Evolutionary conservation across 2,797 vertebrate genomes (phyloP).

Genomic region (Crenichthys baileyi): DNA sequence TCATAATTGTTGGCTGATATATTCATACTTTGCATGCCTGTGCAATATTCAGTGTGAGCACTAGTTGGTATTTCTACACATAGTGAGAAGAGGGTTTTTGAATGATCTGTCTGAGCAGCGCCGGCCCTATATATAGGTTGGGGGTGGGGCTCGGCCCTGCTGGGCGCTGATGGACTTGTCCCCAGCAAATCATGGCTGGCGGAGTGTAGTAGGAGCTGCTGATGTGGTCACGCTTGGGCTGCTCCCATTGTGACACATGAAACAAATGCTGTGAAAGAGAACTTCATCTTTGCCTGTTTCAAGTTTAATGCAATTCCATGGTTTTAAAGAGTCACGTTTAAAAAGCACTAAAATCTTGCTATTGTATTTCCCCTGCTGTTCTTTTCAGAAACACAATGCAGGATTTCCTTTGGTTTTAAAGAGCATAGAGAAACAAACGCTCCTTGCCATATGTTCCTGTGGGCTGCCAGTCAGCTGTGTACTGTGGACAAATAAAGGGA

Average conservation of each 20-base stretch:
- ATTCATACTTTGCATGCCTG: not conserved
- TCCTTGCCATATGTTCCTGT: not conserved
- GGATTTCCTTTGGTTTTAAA: not conserved
- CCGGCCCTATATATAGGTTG: not conserved
- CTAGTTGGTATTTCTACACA: not conserved
- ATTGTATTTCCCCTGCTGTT: not conserved
- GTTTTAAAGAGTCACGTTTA: not conserved
- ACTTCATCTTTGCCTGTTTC: not conserved
- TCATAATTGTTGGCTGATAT: not conserved
- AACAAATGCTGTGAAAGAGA: not conserved
- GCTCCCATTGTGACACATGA: not conserved
- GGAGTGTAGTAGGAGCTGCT: not conserved
- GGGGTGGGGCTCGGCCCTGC: not conserved
- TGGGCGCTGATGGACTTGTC: not conserved
- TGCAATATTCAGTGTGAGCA: not conserved
- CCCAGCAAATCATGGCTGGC: not conserved
- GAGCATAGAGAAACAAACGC: not conserved
- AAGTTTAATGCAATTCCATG: not conserved
- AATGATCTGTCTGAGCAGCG: not conserved
- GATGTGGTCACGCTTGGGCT: not conserved
- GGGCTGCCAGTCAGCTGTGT: not conserved
- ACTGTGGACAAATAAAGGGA: not conserved
- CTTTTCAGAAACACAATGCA: not conserved
- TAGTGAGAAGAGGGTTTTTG: not conserved
- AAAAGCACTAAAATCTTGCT: not conserved